phyloP scores from a whole-genome alignment of 2,888 invertebrate genomes.

The Thereva nobilitata region DNA sequence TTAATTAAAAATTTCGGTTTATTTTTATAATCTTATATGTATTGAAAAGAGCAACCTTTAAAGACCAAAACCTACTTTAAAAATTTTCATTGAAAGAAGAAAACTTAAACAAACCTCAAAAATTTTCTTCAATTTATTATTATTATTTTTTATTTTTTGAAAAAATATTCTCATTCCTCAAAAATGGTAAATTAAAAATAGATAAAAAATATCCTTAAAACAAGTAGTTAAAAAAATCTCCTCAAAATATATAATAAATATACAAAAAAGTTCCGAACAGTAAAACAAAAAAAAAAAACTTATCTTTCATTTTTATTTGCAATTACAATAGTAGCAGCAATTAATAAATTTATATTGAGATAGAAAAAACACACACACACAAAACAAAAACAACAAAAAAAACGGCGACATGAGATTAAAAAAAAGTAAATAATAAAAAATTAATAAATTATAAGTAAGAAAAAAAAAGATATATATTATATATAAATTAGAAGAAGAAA shows the following conservation, averaged over 20 bases:
- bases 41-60: no score
- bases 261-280: background rate
- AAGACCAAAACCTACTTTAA: no score
- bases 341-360: background rate
- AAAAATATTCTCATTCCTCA: constrained; percentile 28
- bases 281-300: constrained; percentile 6
- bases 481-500: constrained; percentile 6
- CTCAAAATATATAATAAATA: constrained; percentile 27
- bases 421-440: constrained; percentile 18
- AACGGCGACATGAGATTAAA: constrained; percentile 16
- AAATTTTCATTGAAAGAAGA: no score
- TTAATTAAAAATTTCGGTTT: no score
- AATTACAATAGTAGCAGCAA: constrained; percentile 16
- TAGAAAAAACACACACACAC: constrained; percentile 7
- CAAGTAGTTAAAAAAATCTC: constrained; percentile 23
- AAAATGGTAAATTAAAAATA: constrained; percentile 24
- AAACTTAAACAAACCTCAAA: no score
- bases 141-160: constrained; percentile 1
- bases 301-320: background rate
- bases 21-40: no score
- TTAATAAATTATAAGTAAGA: constrained; percentile 26
- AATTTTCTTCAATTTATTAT: no score
- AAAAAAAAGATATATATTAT: constrained; percentile 32
- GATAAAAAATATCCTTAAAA: constrained; percentile 19
- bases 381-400: background rate